Evolutionary conservation across 2,113 vertebrate species (phyloP), one percentile per base, ranked within the genome.

Genomic region (Panthera uncia): DNA sequence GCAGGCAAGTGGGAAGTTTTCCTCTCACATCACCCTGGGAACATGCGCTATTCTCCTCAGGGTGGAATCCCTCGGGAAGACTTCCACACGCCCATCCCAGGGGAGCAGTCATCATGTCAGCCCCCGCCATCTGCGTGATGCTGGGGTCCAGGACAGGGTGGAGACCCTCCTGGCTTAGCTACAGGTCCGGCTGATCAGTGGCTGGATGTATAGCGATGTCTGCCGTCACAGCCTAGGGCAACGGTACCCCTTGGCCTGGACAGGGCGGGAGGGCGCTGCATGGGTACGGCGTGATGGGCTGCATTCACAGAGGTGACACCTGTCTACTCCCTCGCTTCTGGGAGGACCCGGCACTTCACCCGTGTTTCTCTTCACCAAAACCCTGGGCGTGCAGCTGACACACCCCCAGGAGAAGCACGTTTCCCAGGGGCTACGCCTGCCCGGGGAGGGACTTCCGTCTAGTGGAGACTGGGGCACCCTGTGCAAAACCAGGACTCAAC

Each of bases 281-380:
- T 1, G 16, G 41, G 33, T 33, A 29, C 1, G 0, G 16, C 2
- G 2, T 5, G 45, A 80, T 23, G n/a, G 27, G 31, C 68, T 7
- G 2, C 1, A 1, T 9, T 19, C 83, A 45, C 33, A 78, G 9
- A 16, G 74, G 1, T 29, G 66, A 45, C 1, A 6, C 14, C 18
- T 1, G 12, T 3, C 25, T 25, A 36, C 25, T 12, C 55, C 55
- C 0, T 0, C 1, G 3, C 14, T n/a, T 52, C 61, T 1, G 33
- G 19, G 25, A 83, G 33, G 31, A 57, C 25, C 61, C 25, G 18
- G 18, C 8, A 14, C 16, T 25, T 48, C 86, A 48, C 33, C 18
- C 18, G 23, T 0, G 8, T 11, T 52, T 79, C 61, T 68, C 15
- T 48, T 50, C 9, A 50, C 16, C 86, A 2, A 31, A 52, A 10